Conservation (phyloP, 37 sponge, comb jelly and placozoan species). For the Dysidea cf. avara region DNA sequence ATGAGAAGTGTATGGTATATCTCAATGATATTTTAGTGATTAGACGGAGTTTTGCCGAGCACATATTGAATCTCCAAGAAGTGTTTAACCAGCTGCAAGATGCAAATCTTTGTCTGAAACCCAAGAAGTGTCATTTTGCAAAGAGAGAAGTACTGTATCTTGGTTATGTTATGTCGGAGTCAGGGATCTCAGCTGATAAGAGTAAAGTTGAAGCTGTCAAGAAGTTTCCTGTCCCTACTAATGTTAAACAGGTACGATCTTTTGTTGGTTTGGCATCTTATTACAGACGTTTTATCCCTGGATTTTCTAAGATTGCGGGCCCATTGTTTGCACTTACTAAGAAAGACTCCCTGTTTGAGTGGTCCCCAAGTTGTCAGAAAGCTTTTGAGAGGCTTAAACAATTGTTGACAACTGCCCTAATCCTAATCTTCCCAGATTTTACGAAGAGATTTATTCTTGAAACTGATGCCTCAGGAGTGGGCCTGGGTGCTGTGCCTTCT, state of each 20-base stretch:
- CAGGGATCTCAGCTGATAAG: conserved; percentile 9
- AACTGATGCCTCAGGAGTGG: conserved; percentile 52
- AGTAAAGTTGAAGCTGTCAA: conserved; percentile 7
- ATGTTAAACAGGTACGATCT: conserved; percentile 1
- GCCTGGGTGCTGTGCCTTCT: conserved; percentile 52
- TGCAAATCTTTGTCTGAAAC: too few species aligned
- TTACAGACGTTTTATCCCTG: too few species aligned
- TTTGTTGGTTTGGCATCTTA: too few species aligned
- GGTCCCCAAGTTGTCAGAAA: conserved; percentile 21
- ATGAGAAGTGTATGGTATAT: conserved; percentile 14
- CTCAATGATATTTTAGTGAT: conserved; percentile 52
- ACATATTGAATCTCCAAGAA: too few species aligned
- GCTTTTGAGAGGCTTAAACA: too few species aligned
- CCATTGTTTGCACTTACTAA: conserved; percentile 26
- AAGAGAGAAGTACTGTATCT: too few species aligned
- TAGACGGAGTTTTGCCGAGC: too few species aligned
- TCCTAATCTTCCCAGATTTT: conserved; percentile 33
- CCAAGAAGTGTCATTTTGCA: too few species aligned
- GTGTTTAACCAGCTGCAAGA: too few species aligned
- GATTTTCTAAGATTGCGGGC: conserved; percentile 24
- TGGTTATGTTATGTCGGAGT: conserved; percentile 36
- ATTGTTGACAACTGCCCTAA: too few species aligned
- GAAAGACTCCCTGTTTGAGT: conserved; percentile 18
- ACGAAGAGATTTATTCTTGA: conserved; percentile 29
- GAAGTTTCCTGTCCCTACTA: conserved; percentile 14